These are phyloP conservation scores for Gambusia yucatana DNA, from an alignment of 2,797 vertebrate species.

Conservation along the genomic window DNA sequence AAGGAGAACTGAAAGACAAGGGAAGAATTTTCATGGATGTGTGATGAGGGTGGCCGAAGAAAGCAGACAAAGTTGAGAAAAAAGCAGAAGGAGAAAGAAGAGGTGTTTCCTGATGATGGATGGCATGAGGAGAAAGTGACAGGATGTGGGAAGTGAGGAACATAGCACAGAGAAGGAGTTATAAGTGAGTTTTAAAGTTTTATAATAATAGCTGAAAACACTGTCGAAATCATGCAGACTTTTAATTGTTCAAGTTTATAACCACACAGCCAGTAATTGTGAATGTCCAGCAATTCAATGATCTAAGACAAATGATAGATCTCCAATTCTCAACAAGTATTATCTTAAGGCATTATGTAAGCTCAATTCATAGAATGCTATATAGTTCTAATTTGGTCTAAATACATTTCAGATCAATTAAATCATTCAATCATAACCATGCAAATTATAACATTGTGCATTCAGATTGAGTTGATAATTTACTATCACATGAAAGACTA, in stretches of 20 bases:
- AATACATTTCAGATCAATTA: neutral
- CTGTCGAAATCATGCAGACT: neutral
- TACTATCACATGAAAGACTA: neutral
- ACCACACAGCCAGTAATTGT: neutral
- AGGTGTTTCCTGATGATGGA: neutral
- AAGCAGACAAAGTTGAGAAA: neutral
- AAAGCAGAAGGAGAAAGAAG: constrained; percentile 19
- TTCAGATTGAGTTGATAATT: neutral
- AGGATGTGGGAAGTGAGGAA: constrained; percentile 5
- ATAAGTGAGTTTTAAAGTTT: neutral
- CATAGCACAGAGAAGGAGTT: neutral
- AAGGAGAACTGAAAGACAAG: neutral
- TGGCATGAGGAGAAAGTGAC: neutral
- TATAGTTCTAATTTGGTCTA: neutral
- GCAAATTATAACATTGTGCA: neutral
- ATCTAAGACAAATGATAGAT: neutral
- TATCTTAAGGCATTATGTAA: neutral
- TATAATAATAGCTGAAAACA: neutral
- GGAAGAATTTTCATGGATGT: constrained; percentile 24
- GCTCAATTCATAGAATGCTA: neutral
- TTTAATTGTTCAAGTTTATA: neutral
- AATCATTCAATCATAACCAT: neutral
- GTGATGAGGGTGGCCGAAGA: constrained; percentile 16
- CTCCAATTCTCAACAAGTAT: neutral
- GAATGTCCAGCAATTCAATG: neutral